phyloP scores from a whole-genome alignment of 1,140 invertebrate species.

The Neomicropteryx cornuta region DNA sequence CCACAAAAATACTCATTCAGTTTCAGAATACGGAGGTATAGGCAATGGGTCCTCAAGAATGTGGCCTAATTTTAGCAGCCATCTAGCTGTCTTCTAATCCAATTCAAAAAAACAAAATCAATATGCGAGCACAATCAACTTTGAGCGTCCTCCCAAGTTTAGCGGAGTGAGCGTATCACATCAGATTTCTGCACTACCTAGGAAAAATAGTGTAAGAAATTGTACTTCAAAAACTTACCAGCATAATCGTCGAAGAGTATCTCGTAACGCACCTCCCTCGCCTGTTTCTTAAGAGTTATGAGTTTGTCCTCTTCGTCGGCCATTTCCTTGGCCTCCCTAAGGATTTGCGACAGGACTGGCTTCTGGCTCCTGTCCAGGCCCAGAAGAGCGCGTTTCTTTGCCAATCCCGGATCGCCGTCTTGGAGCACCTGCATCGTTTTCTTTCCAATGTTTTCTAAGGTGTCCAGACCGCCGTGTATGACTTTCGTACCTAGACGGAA shows the following conservation, averaged over 20 bases:
- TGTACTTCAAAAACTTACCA: constrained; percentile 44
- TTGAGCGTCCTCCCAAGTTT: too few species aligned
- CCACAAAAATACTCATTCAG: too few species aligned
- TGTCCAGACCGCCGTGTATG: constrained; percentile 73
- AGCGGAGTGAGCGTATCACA: too few species aligned
- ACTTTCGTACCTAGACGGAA: constrained; percentile 57
- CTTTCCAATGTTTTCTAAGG: constrained; percentile 83
- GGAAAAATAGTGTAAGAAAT: too few species aligned
- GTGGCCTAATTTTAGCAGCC: too few species aligned
- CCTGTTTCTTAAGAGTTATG: constrained; percentile 47
- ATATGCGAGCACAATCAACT: too few species aligned
- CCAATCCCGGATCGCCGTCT: constrained; percentile 79
- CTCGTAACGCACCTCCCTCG: constrained; percentile 65
- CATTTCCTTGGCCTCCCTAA: constrained; percentile 75
- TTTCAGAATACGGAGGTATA: too few species aligned
- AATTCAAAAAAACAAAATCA: too few species aligned
- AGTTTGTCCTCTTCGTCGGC: constrained; percentile 57
- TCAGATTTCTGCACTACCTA: too few species aligned
- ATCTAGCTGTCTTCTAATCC: too few species aligned
- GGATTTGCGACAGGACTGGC: constrained; percentile 46
- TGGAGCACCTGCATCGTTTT: constrained; percentile 89
- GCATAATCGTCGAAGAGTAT: constrained; percentile 81
- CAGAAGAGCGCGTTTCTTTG: constrained; percentile 69
- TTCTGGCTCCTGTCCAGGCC: constrained; percentile 46
- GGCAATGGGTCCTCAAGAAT: too few species aligned